Conservation (phyloP, 30 jellyfish, hydroid and myxozoan species). For the Hydractinia symbiolongicarpus region DNA sequence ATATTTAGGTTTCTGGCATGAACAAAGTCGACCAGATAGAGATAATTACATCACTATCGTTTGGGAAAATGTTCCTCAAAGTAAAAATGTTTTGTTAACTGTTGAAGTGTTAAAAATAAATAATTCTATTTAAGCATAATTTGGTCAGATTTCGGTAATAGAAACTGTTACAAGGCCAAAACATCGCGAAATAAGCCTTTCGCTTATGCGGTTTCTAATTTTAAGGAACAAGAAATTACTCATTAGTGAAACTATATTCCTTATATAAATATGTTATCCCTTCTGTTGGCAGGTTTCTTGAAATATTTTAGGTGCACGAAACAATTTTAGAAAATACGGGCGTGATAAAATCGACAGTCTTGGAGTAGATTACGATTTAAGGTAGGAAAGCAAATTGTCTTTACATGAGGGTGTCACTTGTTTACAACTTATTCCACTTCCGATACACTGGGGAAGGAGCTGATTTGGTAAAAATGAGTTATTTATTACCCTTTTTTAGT, state of each 20-base stretch:
- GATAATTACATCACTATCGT: not conserved
- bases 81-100: not conserved
- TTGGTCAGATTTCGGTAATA: too few relatives aligned
- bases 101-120: too few relatives aligned
- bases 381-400: not conserved
- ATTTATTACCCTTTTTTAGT: too few relatives aligned
- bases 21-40: conserved; percentile 12
- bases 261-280: too few relatives aligned
- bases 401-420: not conserved
- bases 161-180: too few relatives aligned
- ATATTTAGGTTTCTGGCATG: conserved; percentile 12
- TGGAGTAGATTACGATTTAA: not conserved
- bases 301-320: not conserved
- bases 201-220: too few relatives aligned
- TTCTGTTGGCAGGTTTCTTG: too few relatives aligned
- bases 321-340: not conserved
- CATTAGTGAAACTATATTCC: too few relatives aligned
- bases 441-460: not conserved
- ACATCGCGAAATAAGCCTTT: too few relatives aligned
- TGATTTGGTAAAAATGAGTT: too few relatives aligned
- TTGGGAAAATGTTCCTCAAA: not conserved
- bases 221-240: too few relatives aligned
- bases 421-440: not conserved
- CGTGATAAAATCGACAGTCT: conserved; percentile 3
- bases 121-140: too few relatives aligned